Evolutionary conservation across 2,888 invertebrate genomes (phyloP).

Genomic region (Leptogaster cylindrica): DNA sequence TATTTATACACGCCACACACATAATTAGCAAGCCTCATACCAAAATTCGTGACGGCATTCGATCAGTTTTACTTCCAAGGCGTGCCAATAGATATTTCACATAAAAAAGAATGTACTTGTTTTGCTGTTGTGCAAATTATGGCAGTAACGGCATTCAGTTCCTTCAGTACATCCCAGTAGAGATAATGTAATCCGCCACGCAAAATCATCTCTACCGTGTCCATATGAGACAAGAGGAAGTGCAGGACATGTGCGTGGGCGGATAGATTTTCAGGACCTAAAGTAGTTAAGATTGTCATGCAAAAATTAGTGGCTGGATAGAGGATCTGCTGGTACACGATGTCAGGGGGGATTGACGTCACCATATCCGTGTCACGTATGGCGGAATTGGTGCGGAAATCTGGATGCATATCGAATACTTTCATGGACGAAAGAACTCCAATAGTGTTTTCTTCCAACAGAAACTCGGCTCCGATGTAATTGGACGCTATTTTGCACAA

Average conservation of each 20-base stretch:
- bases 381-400: conserved; percentile 61
- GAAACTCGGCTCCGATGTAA: conserved; percentile 70
- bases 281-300: conserved; percentile 79
- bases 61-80: no score
- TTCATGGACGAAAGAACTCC: conserved; percentile 71
- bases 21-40: no score
- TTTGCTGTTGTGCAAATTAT: conserved; percentile 74
- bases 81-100: no score
- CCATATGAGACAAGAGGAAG: conserved; percentile 80
- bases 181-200: conserved; percentile 73
- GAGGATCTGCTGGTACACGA: conserved; percentile 81
- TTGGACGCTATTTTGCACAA: conserved; percentile 74
- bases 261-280: conserved; percentile 83
- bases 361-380: conserved; percentile 47
- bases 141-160: conserved; percentile 78
- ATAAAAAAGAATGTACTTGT: conserved; percentile 56
- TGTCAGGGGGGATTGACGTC: conserved; percentile 69
- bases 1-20: no score
- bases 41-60: no score
- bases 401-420: conserved; percentile 77
- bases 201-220: conserved; percentile 79
- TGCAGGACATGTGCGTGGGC: conserved; percentile 81
- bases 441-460: conserved; percentile 68
- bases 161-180: conserved; percentile 71
- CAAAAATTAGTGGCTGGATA: conserved; percentile 82